A percentile compares a stretch with the other conserved stretches of the same genome.
phyloP scores from a whole-genome alignment of 2,797 vertebrate species.

The Danio tinwini region DNA sequence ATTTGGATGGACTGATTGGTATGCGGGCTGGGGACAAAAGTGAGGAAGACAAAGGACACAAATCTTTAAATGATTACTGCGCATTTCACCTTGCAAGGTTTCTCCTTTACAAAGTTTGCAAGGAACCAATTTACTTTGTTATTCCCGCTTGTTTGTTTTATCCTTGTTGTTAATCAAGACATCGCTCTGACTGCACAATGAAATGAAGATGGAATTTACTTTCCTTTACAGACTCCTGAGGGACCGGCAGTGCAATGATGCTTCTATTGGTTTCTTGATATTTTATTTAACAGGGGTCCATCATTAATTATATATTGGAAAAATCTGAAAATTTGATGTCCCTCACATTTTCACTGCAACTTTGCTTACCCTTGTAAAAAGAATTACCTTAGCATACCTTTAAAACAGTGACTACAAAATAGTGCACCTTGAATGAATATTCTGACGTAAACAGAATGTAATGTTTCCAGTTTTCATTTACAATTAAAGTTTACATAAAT shows the following conservation, averaged over 20 bases:
- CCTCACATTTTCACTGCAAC: not conserved
- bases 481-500: too few relatives aligned
- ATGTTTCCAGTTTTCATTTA: too few relatives aligned
- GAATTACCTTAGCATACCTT: not conserved
- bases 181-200: conserved; percentile 32
- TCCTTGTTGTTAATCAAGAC: conserved; percentile 13
- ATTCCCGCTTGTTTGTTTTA: conserved; percentile 32
- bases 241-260: not conserved
- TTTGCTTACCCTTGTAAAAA: not conserved
- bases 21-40: conserved; percentile 1
- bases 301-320: not conserved
- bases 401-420: not conserved
- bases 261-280: conserved; percentile 8
- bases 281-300: not conserved
- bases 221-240: not conserved
- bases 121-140: conserved; percentile 1
- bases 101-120: conserved; percentile 10
- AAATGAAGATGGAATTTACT: not conserved
- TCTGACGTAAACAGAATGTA: too few relatives aligned
- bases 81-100: conserved; percentile 18
- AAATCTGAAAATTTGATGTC: not conserved
- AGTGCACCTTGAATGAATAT: too few relatives aligned
- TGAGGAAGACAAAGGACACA: conserved; percentile 18
- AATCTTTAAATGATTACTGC: conserved; percentile 26
- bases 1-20: conserved; percentile 13